Evolutionary conservation across 1,140 invertebrate genomes (phyloP), one percentile per base, ranked within the genome.

Genomic region (Belonocnema kinseyi): DNA sequence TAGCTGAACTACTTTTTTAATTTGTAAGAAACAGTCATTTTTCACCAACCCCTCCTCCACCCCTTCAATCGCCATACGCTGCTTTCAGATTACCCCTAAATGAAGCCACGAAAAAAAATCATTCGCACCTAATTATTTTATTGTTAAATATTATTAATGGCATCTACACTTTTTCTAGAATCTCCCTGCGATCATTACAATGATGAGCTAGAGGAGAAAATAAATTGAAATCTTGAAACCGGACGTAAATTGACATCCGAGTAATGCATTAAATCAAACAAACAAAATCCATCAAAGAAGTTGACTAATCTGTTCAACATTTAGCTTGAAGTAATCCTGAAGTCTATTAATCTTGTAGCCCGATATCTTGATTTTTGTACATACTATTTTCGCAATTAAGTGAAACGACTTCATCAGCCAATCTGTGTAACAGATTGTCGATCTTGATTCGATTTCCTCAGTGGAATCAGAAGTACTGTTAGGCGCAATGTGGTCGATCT

Each of bases 181-280:
- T 66, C 58, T 66, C 16, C 40, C 58, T 66, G 3, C 5, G 26
- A 21, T 66, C 26, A 33, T 33, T 33, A 33, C 58, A 33, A 26
- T 66, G 58, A 66, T 66, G 40, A 66, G 40, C 21, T 66, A 66
- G 8, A 21, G 26, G 40, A 33, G 26, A 21, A 14, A 7, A 33
- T 66, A 33, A 66, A 66, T 66, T 66, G 16, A 66, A 66, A 66
- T 66, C 58, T 66, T 66, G 26, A 66, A 66, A 66, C 58, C 58
- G 14, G 3, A 66, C 40, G 58, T 26, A 66, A 66, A 66, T 66
- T 33, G 58, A 11, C 40, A 33, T 66, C 40, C 58, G n/a, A 66
- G 6, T 21, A 33, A 66, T 66, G 16, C 40, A 33, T 61, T 13
- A 33, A 40, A 13, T 14, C 13, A 26, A 26, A 10, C 0, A 58